phyloP scores from a whole-genome alignment of 2,888 invertebrate species.

The Cheilosia vernalis region DNA sequence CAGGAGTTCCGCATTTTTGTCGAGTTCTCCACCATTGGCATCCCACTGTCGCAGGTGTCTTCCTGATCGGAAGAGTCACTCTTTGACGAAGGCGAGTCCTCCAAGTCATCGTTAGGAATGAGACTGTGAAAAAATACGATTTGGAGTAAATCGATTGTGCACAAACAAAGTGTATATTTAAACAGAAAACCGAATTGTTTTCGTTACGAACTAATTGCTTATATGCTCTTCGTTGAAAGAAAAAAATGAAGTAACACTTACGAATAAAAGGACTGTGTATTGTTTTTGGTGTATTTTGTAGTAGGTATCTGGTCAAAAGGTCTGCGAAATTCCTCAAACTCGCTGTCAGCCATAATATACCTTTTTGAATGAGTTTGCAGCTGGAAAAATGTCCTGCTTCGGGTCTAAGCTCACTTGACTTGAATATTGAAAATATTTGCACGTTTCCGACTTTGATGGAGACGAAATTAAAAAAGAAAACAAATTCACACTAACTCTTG shows the following conservation, averaged over 20 bases:
- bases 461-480: constrained; percentile 65
- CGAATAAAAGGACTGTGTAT: constrained; percentile 93
- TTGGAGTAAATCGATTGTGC: constrained; percentile 47
- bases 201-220: neutral
- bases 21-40: constrained; percentile 45
- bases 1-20: constrained; percentile 77
- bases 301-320: constrained; percentile 92
- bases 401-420: constrained; percentile 20
- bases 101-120: constrained; percentile 92
- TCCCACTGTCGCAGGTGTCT: constrained; percentile 81
- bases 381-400: constrained; percentile 22
- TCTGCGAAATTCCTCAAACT: constrained; percentile 96
- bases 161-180: constrained; percentile 8
- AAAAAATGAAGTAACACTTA: constrained; percentile 85
- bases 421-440: constrained; percentile 13
- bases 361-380: constrained; percentile 16
- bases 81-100: constrained; percentile 91
- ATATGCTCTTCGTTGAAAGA: neutral
- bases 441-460: constrained; percentile 32
- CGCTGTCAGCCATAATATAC: constrained; percentile 92
- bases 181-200: constrained; percentile 19
- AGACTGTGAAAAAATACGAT: constrained; percentile 85
- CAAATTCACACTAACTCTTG: constrained; percentile 64
- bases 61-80: constrained; percentile 88
- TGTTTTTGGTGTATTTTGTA: constrained; percentile 87